phyloP scores from a whole-genome alignment of 2,888 invertebrate species.

The Rhogogaster chlorosoma region DNA sequence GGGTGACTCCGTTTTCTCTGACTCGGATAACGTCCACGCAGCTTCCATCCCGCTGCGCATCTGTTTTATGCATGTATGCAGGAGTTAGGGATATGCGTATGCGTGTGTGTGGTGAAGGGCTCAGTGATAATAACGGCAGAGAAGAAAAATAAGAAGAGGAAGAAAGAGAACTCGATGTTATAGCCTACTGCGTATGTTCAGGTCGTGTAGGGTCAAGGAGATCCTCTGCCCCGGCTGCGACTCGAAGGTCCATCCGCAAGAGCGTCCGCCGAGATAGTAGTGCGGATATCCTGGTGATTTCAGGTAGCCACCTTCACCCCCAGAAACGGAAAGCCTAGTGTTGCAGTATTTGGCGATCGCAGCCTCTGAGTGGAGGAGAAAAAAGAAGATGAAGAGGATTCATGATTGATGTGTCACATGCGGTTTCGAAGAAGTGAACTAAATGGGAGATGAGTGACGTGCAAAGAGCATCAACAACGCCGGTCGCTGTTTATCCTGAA shows the following conservation, averaged over 20 bases:
- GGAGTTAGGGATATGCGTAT: neutral
- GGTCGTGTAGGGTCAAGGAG: constrained; percentile 84
- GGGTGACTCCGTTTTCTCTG: constrained; percentile 70
- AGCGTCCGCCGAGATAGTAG: constrained; percentile 84
- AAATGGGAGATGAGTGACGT: neutral
- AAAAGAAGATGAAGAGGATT: neutral
- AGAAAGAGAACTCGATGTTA: neutral
- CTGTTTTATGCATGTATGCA: constrained; percentile 58
- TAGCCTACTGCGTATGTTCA: constrained; percentile 84
- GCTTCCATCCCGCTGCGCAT: constrained; percentile 70
- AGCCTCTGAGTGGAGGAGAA: constrained; percentile 73
- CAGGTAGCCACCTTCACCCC: constrained; percentile 72
- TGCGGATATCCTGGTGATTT: constrained; percentile 86
- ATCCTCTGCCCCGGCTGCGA: constrained; percentile 83
- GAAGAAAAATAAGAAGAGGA: constrained; percentile 11
- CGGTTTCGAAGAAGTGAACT: neutral
- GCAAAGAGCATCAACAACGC: neutral
- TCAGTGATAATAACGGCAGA: constrained; percentile 8
- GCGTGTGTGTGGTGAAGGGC: constrained; percentile 3
- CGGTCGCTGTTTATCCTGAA: neutral
- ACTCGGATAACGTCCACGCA: constrained; percentile 73
- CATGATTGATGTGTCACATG: neutral
- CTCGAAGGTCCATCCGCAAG: constrained; percentile 85
- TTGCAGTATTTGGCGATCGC: constrained; percentile 79
- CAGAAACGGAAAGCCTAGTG: constrained; percentile 75